Percentiles rank a stretch among this genome's conserved stretches.
These are phyloP conservation scores for Yponomeuta cagnagella DNA, from an alignment of 2,888 invertebrate genomes.

Conservation along the genomic window DNA sequence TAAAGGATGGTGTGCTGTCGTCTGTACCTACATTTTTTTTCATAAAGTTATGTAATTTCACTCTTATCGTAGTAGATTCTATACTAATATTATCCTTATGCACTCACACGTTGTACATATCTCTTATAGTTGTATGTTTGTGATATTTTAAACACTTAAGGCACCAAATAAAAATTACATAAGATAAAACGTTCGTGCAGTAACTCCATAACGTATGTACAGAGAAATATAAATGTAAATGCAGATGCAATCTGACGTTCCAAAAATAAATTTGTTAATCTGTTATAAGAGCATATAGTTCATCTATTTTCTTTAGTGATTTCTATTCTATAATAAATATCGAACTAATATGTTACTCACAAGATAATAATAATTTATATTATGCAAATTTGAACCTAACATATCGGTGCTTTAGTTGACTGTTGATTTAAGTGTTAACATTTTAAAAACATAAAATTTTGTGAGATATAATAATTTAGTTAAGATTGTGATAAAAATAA, in stretches of 20 bases:
- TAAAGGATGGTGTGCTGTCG: no score
- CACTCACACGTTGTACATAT: slow-evolving; percentile 16
- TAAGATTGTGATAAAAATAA: slow-evolving; percentile 41
- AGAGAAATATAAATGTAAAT: neutral
- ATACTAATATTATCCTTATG: slow-evolving; percentile 16
- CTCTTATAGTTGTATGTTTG: slow-evolving; percentile 15
- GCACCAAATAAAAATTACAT: neutral
- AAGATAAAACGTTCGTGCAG: neutral
- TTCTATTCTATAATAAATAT: neutral
- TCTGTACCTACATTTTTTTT: no score
- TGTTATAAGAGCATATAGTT: no score
- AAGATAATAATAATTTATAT: slow-evolving; percentile 12
- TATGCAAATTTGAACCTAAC: slow-evolving; percentile 17
- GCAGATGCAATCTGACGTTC: neutral
- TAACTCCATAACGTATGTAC: neutral
- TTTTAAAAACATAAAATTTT: slow-evolving; percentile 20
- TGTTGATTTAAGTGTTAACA: slow-evolving; percentile 42
- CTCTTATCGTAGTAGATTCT: neutral
- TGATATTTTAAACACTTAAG: neutral
- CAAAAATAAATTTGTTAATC: neutral
- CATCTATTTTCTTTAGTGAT: no score
- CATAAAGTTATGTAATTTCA: no score
- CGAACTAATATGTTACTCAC: neutral
- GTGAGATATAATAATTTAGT: neutral
- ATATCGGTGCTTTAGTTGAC: slow-evolving; percentile 40